Percentiles rank a stretch among this genome's conserved stretches.
These are phyloP conservation scores for Brotula barbata DNA, from an alignment of 2,797 vertebrate genomes.

Conservation along the genomic window DNA sequence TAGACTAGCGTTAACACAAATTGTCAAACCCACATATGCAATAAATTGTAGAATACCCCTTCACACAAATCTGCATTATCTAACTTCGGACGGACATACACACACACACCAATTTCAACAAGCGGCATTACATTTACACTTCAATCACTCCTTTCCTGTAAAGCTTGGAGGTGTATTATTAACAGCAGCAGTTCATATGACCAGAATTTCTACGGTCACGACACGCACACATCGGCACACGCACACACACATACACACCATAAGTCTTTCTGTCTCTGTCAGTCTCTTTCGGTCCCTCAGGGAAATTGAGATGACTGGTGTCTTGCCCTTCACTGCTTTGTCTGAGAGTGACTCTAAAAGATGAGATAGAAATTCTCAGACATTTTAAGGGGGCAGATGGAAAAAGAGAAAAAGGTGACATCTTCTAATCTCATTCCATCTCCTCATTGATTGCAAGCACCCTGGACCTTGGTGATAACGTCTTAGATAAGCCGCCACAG, in stretches of 20 bases:
- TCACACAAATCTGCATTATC: too few species aligned
- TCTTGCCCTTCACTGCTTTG: constrained; percentile 15
- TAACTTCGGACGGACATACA: neutral
- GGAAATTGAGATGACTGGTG: constrained; percentile 63
- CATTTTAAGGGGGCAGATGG: constrained; percentile 22
- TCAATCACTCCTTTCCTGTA: constrained; percentile 23
- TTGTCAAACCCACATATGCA: too few species aligned
- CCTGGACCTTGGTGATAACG: constrained; percentile 49
- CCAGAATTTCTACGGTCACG: constrained; percentile 57
- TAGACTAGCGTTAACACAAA: too few species aligned
- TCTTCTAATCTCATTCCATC: constrained; percentile 62
- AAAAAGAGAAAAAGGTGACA: constrained; percentile 53
- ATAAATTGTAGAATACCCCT: too few species aligned
- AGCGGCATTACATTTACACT: constrained; percentile 19
- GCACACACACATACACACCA: constrained; percentile 6
- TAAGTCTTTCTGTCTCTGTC: constrained; percentile 23
- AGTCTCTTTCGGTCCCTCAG: constrained; percentile 37
- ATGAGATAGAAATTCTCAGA: constrained; percentile 44
- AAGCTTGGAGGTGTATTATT: constrained; percentile 49
- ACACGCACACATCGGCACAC: constrained; percentile 37
- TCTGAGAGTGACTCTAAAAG: constrained; percentile 10
- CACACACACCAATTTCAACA: neutral
- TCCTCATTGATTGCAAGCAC: constrained; percentile 56
- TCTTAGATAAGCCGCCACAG: constrained; percentile 39
- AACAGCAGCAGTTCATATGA: constrained; percentile 48